Percentiles rank a stretch among this genome's conserved stretches.
Evolutionary conservation across 2,797 vertebrate genomes (phyloP).

Genomic region (Intellagama lesueurii): DNA sequence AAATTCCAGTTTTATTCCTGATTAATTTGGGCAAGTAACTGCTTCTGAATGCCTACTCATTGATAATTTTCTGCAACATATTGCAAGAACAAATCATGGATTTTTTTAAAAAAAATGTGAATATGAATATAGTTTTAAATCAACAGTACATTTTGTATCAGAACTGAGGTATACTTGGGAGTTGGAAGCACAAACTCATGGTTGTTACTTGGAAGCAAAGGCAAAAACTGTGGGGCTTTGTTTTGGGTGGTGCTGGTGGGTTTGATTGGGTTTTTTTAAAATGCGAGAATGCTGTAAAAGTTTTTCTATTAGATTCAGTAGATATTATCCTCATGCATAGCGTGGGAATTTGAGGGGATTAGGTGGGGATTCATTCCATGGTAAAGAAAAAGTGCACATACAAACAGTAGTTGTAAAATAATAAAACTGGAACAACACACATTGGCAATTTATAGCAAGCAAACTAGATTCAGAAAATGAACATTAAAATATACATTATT

Average conservation of each 20-base stretch:
- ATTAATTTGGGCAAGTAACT: background rate
- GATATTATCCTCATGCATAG: slow-evolving; percentile 30
- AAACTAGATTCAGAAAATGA: slow-evolving; percentile 62
- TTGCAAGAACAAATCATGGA: background rate
- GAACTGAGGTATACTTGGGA: background rate
- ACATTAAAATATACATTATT: slow-evolving; percentile 68
- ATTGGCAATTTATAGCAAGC: slow-evolving; percentile 55
- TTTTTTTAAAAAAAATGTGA: background rate
- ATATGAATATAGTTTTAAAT: background rate
- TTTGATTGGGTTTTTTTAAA: too few relatives aligned
- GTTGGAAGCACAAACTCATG: background rate
- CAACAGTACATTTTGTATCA: background rate
- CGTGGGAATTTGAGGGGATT: slow-evolving; percentile 18
- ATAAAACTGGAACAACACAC: slow-evolving; percentile 51
- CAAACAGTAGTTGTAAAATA: slow-evolving; percentile 41
- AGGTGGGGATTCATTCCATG: slow-evolving; percentile 15
- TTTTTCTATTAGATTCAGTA: slow-evolving; percentile 42
- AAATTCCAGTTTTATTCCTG: background rate
- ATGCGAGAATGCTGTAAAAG: background rate
- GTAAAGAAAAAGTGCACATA: slow-evolving; percentile 23
- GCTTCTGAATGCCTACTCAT: background rate
- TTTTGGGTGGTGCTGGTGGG: background rate
- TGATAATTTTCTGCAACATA: background rate
- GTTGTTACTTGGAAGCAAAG: background rate
- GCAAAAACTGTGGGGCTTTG: background rate